Conservation (phyloP, 2,797 vertebrate genomes). For the Gymnopithys bicolor region DNA sequence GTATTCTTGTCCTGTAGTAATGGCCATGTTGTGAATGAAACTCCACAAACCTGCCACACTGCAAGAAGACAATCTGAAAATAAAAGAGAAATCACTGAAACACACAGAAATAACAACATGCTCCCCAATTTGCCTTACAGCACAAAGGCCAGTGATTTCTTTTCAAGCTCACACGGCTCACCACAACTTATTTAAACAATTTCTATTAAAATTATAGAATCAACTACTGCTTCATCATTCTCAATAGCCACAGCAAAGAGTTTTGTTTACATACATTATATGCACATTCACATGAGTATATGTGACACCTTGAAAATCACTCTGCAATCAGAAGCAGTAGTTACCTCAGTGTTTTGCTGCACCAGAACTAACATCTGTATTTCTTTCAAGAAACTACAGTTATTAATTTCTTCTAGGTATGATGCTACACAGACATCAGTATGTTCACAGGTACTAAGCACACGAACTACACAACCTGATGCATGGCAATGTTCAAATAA, state of each 20-base stretch:
- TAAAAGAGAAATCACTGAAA: slow-evolving; percentile 21
- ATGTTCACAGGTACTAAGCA: not conserved
- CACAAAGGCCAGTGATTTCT: not conserved
- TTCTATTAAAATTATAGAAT: not conserved
- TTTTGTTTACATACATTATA: not conserved
- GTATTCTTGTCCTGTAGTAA: slow-evolving; percentile 96
- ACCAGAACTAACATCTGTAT: not conserved
- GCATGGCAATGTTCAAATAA: fast-evolving
- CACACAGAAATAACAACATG: not conserved
- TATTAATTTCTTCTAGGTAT: not conserved
- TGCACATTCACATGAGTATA: not conserved
- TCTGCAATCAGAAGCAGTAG: not conserved
- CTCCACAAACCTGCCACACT: slow-evolving; percentile 89
- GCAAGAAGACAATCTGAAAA: slow-evolving; percentile 91
- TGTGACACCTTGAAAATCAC: not conserved
- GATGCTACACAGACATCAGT: not conserved
- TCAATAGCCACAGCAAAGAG: not conserved
- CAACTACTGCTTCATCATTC: not conserved
- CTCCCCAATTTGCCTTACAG: not conserved
- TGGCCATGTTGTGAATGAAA: slow-evolving; percentile 96
- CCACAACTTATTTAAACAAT: not conserved
- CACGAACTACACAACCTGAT: not conserved
- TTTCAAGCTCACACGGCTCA: not conserved
- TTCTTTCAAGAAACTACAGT: not conserved
- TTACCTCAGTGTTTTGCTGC: not conserved